Evolutionary conservation across 2,888 invertebrate genomes (phyloP), one percentile per base, ranked within the genome.

Genomic region (Agelastica alni): DNA sequence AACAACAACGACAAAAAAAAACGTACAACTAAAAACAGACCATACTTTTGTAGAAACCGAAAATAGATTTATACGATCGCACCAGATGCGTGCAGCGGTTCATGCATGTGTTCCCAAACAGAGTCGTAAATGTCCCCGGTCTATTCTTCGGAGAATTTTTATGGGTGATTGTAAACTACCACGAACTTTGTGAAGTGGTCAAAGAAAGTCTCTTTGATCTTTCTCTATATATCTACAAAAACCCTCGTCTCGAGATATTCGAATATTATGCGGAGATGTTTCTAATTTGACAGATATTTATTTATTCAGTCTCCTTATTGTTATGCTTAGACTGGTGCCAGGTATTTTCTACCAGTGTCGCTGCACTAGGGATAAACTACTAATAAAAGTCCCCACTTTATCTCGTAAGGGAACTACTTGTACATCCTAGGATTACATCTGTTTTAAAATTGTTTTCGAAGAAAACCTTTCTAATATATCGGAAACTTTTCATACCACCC

Each of bases 51-150:
- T 51, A 37, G 57, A 43, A 51, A 49, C 60, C 65, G 39, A 56
- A 65, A 65, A 65, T 65, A 65, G 65, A 63, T 51, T 65, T 65
- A 62, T 60, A 58, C 44, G 46, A 58, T 53, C 57, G 31, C 60
- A 60, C 64, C 65, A 66, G 61, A 66, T 66, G 65, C 61, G 59
- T 53, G 39, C 65, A 66, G 56, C 62, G 53, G 65, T 65, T 62
- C 61, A 58, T 56, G 61, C 59, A 60, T 56, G 60, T 60, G 60
- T 58, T 61, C 58, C 52, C 61, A 56, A 57, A 53, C 56, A 49
- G 51, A 46, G 34, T 49, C 58, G 55, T 58, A 55, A 58, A 58
- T 55, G 32, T 46, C 46, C 52, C 48, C 49, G 57, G 49, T 54
- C 58, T 46, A 53, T 56, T 46, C 47, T 51, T 56, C 44, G 53